Evolutionary conservation across 2,797 vertebrate species (phyloP).

Genomic region (Leptoclinus maculatus): DNA sequence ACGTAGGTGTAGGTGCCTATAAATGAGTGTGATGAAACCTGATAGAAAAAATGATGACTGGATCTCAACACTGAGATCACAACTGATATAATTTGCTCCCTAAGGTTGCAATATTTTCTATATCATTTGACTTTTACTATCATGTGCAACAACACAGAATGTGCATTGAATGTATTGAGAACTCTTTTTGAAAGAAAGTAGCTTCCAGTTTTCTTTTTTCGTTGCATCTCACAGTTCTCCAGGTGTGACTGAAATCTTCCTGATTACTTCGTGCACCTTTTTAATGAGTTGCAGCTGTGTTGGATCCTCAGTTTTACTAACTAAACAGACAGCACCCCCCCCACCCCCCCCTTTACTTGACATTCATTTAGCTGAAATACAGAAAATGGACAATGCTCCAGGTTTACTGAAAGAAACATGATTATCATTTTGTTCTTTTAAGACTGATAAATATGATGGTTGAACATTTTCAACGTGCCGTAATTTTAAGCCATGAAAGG

Average conservation of each 20-base stretch:
- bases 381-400: background rate
- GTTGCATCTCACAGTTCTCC: background rate
- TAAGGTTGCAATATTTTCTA: background rate
- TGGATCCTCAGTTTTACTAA: background rate
- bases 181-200: conserved; percentile 1
- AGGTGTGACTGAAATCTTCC: conserved; percentile 3
- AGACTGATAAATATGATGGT: background rate
- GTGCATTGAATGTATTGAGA: background rate
- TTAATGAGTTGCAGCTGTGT: conserved; percentile 14
- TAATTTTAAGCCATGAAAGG: background rate
- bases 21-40: background rate
- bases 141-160: background rate
- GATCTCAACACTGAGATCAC: background rate
- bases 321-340: background rate
- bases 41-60: too few species aligned
- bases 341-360: too few species aligned
- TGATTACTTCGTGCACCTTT: background rate
- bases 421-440: background rate
- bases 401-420: background rate
- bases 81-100: too few species aligned
- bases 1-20: background rate
- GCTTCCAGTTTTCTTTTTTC: background rate
- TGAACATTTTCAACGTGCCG: background rate
- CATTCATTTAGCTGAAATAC: background rate
- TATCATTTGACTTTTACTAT: background rate